phyloP scores from a whole-genome alignment of 2,797 vertebrate species.

The Sebastiscus albofasciatus region DNA sequence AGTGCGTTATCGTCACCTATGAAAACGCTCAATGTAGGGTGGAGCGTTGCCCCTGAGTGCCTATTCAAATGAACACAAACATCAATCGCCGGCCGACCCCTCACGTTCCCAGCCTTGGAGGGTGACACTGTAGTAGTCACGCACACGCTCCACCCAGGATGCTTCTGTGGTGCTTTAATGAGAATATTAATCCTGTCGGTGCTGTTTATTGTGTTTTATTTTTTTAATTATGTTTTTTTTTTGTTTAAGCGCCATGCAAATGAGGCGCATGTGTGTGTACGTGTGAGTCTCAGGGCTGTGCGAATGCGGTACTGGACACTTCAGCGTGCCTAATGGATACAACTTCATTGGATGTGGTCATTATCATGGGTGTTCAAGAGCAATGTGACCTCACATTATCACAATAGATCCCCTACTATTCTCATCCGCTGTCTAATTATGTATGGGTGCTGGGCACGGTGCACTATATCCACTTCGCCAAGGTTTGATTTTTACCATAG shows the following conservation, averaged over 20 bases:
- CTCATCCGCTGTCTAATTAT: slow-evolving; percentile 74
- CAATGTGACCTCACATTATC: slow-evolving; percentile 79
- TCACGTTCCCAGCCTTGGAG: slow-evolving; percentile 66
- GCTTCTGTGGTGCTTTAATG: slow-evolving; percentile 71
- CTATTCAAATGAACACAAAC: slow-evolving; percentile 80
- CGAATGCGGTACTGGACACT: slow-evolving; percentile 77
- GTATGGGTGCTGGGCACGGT: slow-evolving; percentile 59
- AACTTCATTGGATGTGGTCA: slow-evolving; percentile 79
- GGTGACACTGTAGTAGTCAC: slow-evolving; percentile 69
- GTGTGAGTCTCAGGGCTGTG: slow-evolving; percentile 71
- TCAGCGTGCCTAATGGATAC: slow-evolving; percentile 80
- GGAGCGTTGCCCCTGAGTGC: slow-evolving; percentile 68
- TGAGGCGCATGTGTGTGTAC: slow-evolving; percentile 52
- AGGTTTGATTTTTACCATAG: slow-evolving; percentile 52
- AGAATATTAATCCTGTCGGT: slow-evolving; percentile 72
- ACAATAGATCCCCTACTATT: slow-evolving; percentile 76
- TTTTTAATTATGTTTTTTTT: slow-evolving; percentile 68
- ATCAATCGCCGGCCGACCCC: slow-evolving; percentile 69
- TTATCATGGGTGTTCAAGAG: slow-evolving; percentile 79
- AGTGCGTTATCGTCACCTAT: slow-evolving; percentile 59
- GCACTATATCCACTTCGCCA: slow-evolving; percentile 50
- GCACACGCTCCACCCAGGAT: slow-evolving; percentile 64
- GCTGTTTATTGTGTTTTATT: slow-evolving; percentile 59
- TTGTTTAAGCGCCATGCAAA: slow-evolving; percentile 78
- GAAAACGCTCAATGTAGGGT: slow-evolving; percentile 60